Evolutionary conservation across 2,797 vertebrate species (phyloP).

Genomic region (Miichthys miiuy): DNA sequence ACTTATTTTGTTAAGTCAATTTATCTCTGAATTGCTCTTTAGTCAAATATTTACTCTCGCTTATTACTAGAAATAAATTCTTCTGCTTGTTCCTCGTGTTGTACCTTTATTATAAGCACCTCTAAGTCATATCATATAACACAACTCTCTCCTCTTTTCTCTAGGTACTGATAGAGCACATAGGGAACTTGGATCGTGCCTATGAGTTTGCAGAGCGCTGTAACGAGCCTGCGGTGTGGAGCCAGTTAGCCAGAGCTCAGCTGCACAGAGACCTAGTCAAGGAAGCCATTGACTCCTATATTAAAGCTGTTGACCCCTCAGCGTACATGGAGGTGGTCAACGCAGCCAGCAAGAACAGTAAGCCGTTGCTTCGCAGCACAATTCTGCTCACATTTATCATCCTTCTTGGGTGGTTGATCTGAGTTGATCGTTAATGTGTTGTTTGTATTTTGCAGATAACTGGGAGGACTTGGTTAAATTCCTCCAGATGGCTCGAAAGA

Average conservation of each 20-base stretch:
- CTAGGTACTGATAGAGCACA: constrained; percentile 93
- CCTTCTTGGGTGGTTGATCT: neutral
- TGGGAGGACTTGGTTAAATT: constrained; percentile 97
- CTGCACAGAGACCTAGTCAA: constrained; percentile 92
- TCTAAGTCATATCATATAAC: neutral
- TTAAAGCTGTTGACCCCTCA: constrained; percentile 90
- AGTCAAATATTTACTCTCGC: neutral
- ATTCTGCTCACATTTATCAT: neutral
- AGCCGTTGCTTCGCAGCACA: constrained; percentile 40
- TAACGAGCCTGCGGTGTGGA: constrained; percentile 91
- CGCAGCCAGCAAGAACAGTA: constrained; percentile 90
- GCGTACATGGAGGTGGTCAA: constrained; percentile 92
- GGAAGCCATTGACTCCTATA: constrained; percentile 93
- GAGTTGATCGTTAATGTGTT: constrained; percentile 49
- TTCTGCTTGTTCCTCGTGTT: neutral
- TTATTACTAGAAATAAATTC: neutral
- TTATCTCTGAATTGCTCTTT: neutral
- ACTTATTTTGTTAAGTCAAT: neutral
- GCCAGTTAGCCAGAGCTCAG: constrained; percentile 91
- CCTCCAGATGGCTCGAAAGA: constrained; percentile 95
- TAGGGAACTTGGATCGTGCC: constrained; percentile 95
- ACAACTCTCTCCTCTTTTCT: neutral
- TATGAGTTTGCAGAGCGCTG: constrained; percentile 97
- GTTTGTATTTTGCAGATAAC: constrained; percentile 80
- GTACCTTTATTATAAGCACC: neutral